Conservation (phyloP, 2,888 invertebrate species). For the Drosophila aldrichi region DNA sequence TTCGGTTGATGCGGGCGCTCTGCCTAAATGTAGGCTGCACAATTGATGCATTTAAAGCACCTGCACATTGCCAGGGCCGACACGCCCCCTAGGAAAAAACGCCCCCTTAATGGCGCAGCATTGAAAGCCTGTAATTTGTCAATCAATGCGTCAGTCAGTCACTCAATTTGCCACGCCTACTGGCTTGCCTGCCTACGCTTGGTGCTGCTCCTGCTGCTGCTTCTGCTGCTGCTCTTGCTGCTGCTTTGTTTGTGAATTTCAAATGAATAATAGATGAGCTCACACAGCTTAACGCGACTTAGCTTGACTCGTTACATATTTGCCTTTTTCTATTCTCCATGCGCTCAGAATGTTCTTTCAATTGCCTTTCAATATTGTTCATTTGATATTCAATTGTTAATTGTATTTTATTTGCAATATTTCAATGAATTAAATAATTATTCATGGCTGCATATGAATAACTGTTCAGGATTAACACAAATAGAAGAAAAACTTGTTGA, state of each 20-base stretch:
- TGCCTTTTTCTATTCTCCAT: neutral
- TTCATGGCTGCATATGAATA: neutral
- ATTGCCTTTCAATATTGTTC: neutral
- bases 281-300: slow-evolving; percentile 3
- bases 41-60: slow-evolving; percentile 47
- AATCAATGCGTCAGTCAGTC: slow-evolving; percentile 24
- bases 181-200: neutral
- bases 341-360: neutral
- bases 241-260: slow-evolving; percentile 1
- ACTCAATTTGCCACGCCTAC: slow-evolving; percentile 12
- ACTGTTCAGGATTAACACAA: neutral
- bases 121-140: slow-evolving; percentile 32
- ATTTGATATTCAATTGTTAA: slow-evolving; percentile 4
- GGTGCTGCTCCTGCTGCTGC: neutral
- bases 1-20: slow-evolving; percentile 38
- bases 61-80: slow-evolving; percentile 53
- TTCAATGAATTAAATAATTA: neutral
- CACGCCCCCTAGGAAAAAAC: slow-evolving; percentile 17
- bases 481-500: neutral
- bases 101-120: slow-evolving; percentile 12
- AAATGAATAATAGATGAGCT: slow-evolving; percentile 12
- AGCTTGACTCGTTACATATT: slow-evolving; percentile 1
- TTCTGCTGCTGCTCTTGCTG: neutral
- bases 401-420: neutral
- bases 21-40: slow-evolving; percentile 56